A percentile compares a stretch with the other conserved stretches of the same genome.
Conservation (phyloP, 2,797 vertebrate genomes). For the Sternotherus odoratus region DNA sequence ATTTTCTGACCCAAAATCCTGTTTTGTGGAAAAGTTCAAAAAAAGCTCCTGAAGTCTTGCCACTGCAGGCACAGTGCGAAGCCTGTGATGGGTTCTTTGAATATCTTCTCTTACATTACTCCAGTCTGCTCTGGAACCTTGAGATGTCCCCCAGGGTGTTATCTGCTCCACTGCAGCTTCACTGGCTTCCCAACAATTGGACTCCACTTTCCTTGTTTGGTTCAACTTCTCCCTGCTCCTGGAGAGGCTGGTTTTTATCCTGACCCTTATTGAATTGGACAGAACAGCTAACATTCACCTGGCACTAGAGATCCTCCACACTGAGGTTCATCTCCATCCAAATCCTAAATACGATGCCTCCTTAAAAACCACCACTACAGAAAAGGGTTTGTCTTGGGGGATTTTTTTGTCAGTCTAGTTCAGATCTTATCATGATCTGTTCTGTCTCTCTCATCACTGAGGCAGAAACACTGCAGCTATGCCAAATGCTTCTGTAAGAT, state of each 20-base stretch:
- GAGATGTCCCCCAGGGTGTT: not conserved
- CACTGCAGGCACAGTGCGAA: too few species aligned
- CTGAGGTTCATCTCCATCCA: not conserved
- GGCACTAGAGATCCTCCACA: not conserved
- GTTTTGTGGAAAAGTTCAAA: too few species aligned
- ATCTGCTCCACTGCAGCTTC: not conserved
- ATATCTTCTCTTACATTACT: not conserved
- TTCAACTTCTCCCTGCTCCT: not conserved
- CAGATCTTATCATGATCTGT: not conserved
- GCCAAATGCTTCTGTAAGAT: not conserved
- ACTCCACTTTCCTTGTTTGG: not conserved
- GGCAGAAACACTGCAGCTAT: not conserved
- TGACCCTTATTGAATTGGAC: not conserved
- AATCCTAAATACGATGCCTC: fast-evolving
- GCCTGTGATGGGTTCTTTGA: too few species aligned
- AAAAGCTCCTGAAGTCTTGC: too few species aligned
- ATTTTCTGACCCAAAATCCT: too few species aligned
- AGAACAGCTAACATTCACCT: not conserved
- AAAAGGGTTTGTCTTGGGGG: not conserved
- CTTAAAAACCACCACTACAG: not conserved
- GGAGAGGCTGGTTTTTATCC: not conserved
- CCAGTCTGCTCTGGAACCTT: fast-evolving
- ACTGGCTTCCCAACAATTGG: not conserved
- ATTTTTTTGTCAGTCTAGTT: not conserved
- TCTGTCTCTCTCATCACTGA: not conserved